Base-by-base conservation (phyloP, 1,140 invertebrate genomes). In the Drosophila aff. region DNA sequence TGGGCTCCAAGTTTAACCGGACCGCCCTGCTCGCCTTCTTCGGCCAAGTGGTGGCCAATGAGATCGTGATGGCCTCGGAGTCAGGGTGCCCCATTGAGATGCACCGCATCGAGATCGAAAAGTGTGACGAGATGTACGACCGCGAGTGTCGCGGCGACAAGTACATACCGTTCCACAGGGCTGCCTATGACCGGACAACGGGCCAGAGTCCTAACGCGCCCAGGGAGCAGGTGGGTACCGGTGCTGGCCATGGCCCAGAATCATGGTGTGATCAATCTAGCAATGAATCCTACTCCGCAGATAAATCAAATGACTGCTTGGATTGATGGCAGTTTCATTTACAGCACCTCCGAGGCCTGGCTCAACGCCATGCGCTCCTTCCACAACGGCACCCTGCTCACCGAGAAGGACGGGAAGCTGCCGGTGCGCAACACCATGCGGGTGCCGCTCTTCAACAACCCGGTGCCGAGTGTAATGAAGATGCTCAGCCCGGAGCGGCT, bases 271-370 rank as follows among this genome's bases (percentile, higher is more conserved):
- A 71, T 76, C 74, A 71, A 78, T 75, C 31, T 89, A 63, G 69
- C 73, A 79, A 75, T 89, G 73, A 90, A 84, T 57, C 40, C 65
- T 89, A 79, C 79, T 89, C 75, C 85, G 81, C 95, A 99, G 98
- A 96, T 98, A 89, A 99, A 99, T 94, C 96, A 97, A 93, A 97
- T 99, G 92, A 99, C 98, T 44, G 98, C 98, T 91, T 99, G 98
- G 98, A 99, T 99, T 75, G 99, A 99, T 93, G 99, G 97, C 44
- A 99, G 98, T 93, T 99, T 99, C 94, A 96, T 99, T 71, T 99
- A 99, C 94, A 98, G 98, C 90, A 99, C 97, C 28, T 98, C 97
- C 85, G 98, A 99, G 93, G 98, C 98, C 21, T 99, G 99, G 97
- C 95, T 99, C 52, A 98, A 98, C 91, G 96, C 97, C 64, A 97